phyloP scores from a whole-genome alignment of 1,140 invertebrate genomes.

The Dufourea novaeangliae region DNA sequence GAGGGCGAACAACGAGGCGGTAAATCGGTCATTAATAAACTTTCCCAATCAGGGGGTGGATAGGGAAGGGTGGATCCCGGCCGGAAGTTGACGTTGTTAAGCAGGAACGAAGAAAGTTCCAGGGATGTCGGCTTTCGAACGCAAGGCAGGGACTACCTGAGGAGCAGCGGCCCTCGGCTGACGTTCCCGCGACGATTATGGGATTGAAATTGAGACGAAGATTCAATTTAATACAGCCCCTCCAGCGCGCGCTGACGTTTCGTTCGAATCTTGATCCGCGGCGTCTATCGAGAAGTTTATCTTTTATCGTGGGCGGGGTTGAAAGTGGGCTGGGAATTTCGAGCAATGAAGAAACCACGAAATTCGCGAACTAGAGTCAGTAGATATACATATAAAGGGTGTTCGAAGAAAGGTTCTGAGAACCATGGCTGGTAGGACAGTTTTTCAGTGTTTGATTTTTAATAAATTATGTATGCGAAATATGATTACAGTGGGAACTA shows the following conservation, averaged over 20 bases:
- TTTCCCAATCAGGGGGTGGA: neutral
- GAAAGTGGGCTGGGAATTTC: constrained; percentile 28
- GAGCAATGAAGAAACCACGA: constrained; percentile 15
- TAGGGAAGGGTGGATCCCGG: too few species aligned
- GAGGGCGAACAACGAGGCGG: neutral
- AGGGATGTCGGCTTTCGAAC: too few species aligned
- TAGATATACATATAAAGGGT: too few species aligned
- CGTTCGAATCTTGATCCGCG: neutral
- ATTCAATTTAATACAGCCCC: neutral
- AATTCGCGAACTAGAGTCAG: neutral
- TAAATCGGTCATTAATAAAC: neutral
- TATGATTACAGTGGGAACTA: too few species aligned
- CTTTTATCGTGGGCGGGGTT: constrained; percentile 12
- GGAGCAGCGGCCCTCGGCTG: neutral
- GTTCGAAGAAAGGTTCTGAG: too few species aligned
- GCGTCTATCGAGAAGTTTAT: neutral
- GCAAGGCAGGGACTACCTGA: neutral
- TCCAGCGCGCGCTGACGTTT: neutral
- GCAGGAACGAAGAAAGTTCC: neutral
- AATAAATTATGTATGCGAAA: too few species aligned
- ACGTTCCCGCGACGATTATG: neutral
- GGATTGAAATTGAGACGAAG: neutral
- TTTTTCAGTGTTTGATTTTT: too few species aligned
- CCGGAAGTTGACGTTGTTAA: neutral
- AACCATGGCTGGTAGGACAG: too few species aligned